Evolutionary conservation across 2,113 vertebrate genomes (phyloP), one percentile per base, ranked within the genome.

Genomic region (Mohoua ochrocephala): DNA sequence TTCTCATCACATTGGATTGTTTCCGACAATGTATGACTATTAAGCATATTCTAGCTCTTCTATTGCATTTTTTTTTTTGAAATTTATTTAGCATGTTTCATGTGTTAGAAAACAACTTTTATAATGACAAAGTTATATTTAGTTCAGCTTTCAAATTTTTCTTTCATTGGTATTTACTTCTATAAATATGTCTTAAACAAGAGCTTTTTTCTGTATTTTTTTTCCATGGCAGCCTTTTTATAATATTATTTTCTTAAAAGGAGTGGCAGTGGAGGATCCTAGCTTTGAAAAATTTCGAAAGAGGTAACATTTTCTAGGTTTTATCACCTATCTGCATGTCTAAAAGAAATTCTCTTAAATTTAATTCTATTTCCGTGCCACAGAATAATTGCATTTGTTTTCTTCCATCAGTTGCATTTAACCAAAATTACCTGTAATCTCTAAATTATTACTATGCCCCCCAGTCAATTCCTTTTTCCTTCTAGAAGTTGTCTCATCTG

Each of bases 251-350:
- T 47, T 84, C 5, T 78, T 82, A 20, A 87, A 52, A 78, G 10
- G 3, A 15, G 6, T 17, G 19, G 2, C 30, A 52, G 8, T 31
- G 12, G 2, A 23, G 3, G 7, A 49, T 61, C 1, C 1, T 6
- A 26, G 14, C 37, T 80, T 33, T 56, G 27, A 67, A 63, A 63
- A 70, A 13, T 44, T 69, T 86, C 63, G 15, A 22, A 85, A 69
- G 13, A 86, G 5, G 6, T 27, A 59, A 39, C 4, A 52, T 63
- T 67, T 89, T 70, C 54, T 57, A 57, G 14, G 2, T 59, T 85
- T 85, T 39, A 54, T 91, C 13, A 33, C 11, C 23, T 70, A n/a
- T n/a, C 13, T 63, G 1, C 4, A 44, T 52, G 4, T 50, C 9
- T 59, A 41, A 77, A 79, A 70, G 26, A 81, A 65, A 87, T 59